These are phyloP conservation scores for Ctenopoma multispine DNA, from an alignment of 2,797 vertebrate genomes.

Conservation along the genomic window DNA sequence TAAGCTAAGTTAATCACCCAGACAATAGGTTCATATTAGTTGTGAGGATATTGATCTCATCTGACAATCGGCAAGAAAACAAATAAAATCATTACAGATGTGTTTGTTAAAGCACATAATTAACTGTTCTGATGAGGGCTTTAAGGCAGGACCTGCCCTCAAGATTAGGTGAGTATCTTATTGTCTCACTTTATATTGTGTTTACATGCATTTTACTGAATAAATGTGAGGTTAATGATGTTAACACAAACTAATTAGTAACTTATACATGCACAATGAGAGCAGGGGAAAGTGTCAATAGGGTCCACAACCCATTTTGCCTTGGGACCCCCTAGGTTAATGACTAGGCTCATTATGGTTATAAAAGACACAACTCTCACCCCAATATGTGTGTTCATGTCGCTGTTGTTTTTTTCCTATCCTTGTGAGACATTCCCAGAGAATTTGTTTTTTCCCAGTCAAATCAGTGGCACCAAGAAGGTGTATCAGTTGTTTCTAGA, in stretches of 20 bases:
- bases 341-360: neutral
- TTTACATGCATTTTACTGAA: neutral
- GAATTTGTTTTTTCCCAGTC: neutral
- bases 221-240: neutral
- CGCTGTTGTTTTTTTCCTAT: conserved; percentile 2
- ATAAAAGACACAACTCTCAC: neutral
- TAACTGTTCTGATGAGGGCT: neutral
- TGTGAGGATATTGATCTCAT: neutral
- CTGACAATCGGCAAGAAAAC: neutral
- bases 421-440: neutral
- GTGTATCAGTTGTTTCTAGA: neutral
- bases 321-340: neutral
- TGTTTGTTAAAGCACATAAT: conserved; percentile 1
- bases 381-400: too few relatives aligned
- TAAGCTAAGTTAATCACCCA: neutral
- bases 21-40: neutral
- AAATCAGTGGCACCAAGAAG: conserved; percentile 6
- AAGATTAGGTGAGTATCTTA: neutral
- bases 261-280: neutral
- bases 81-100: neutral
- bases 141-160: neutral
- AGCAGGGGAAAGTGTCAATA: neutral
- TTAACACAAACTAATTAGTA: neutral
- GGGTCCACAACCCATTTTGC: neutral
- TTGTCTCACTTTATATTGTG: neutral